Base-by-base conservation (phyloP, 2,797 vertebrate genomes). In the Manis pentadactyla region DNA sequence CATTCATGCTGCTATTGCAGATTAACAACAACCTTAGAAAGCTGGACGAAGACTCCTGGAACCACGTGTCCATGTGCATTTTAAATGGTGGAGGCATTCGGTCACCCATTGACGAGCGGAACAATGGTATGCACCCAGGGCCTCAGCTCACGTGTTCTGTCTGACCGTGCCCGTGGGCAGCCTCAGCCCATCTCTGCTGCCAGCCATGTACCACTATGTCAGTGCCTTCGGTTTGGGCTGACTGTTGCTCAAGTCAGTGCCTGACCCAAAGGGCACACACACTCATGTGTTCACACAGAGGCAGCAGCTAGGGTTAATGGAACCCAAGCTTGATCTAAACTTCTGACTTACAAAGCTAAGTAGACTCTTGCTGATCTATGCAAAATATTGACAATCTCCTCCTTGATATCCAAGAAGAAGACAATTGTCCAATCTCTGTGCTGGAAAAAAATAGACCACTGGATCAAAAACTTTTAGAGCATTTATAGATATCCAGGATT, bases 61-160 rank as follows among this genome's bases (percentile, higher is more conserved):
- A 99, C 98, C 99, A 99, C 0, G 99, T 99, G 91, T 99, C 99
- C 29, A 98, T 99, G 98, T 99, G 99, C 98, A 98, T 99, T 97
- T 39, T 99, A 21, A 99, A 99, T 6, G 99, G 99, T 53, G 99
- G 99, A 0, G 98, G 98, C 68, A 98, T 99, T 93, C 99, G 99
- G 4, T 94, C 98, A 0, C 98, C 99, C 14, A 99, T 99, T 1
- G 99, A 99, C 2, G 99, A 99, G 63, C 97, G 8, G 25, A 98
- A 97, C 66, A 99, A 99, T 1, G 99, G 99, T 99, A 97, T 0
- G 98, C 95, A 27, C 10, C 46, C 15, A 2, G 7, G 29, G 42
- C 34, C 64, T 82, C 19, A 9, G 51, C 13, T 31, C 59, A 4
- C 15, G n/a, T n/a, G 66, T 29, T 69, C 7, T 29, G 91, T 68